Percentiles rank a stretch among this genome's conserved stretches.
These are phyloP conservation scores for Aphaenogaster ashmeadi DNA, from an alignment of 1,140 invertebrate genomes.

Conservation along the genomic window DNA sequence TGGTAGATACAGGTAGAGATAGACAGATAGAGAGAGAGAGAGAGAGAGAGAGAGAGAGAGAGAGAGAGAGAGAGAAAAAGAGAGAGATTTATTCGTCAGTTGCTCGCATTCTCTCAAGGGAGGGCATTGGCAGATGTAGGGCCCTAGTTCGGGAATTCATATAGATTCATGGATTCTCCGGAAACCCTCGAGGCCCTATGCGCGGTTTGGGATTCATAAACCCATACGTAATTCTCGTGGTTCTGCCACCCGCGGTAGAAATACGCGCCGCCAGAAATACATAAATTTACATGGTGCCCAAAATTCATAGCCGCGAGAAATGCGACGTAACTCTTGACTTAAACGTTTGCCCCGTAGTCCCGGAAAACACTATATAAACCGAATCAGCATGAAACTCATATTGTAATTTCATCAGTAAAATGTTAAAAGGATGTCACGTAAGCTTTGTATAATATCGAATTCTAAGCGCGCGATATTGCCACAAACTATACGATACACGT, in stretches of 20 bases:
- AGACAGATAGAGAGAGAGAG: not conserved
- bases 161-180: conserved; percentile 53
- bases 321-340: conserved; percentile 19
- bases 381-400: not conserved
- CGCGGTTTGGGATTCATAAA: conserved; percentile 52
- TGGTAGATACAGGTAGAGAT: not conserved
- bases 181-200: conserved; percentile 23
- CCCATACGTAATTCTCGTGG: conserved; percentile 45
- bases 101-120: conserved; percentile 64
- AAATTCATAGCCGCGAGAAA: conserved; percentile 36
- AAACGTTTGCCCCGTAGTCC: not conserved
- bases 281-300: conserved; percentile 16
- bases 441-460: not conserved
- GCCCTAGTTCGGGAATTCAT: conserved; percentile 43
- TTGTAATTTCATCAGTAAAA: not conserved
- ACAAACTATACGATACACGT: not conserved
- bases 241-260: not conserved
- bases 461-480: not conserved
- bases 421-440: not conserved
- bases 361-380: not conserved
- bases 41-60: not conserved
- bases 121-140: conserved; percentile 14
- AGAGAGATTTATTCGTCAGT: conserved; percentile 55
- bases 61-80: not conserved
- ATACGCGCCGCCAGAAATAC: conserved; percentile 17